A percentile compares a stretch with the other conserved stretches of the same genome.
These are phyloP conservation scores for Isaurus tuberculatus DNA, from an alignment of 92 coral and sea anemone genomes.

Conservation along the genomic window DNA sequence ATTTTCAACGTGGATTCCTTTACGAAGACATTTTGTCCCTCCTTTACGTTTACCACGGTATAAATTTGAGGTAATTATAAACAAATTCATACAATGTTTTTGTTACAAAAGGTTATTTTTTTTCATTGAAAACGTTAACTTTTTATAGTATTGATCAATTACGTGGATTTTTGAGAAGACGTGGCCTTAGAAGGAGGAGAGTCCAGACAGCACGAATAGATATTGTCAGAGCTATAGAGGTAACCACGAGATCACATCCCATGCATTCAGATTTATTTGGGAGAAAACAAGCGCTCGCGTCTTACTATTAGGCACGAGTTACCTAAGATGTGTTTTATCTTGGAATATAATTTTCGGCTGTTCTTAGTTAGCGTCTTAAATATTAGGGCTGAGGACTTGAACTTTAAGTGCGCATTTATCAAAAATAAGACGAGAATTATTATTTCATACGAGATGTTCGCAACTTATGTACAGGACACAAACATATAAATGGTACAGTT, in stretches of 20 bases:
- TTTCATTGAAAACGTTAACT: conserved; percentile 3
- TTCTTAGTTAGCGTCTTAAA: too few relatives aligned
- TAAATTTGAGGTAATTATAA: conserved; percentile 28
- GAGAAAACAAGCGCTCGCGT: too few relatives aligned
- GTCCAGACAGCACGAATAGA: conserved; percentile 34
- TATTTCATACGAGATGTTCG: too few relatives aligned
- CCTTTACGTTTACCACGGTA: conserved; percentile 32
- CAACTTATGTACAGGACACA: too few relatives aligned
- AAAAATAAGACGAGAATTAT: too few relatives aligned
- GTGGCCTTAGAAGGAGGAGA: conserved; percentile 17
- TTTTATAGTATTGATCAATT: conserved; percentile 24
- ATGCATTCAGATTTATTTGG: too few relatives aligned
- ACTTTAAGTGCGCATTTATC: too few relatives aligned
- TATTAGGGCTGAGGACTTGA: too few relatives aligned
- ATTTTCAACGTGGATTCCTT: conserved; percentile 27
- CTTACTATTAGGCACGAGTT: too few relatives aligned
- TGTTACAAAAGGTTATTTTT: not conserved
- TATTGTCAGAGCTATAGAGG: conserved; percentile 18
- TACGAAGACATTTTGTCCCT: conserved; percentile 37
- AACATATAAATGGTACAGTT: too few relatives aligned
- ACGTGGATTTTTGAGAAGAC: conserved; percentile 15
- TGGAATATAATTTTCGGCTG: too few relatives aligned
- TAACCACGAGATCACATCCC: not conserved
- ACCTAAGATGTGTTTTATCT: too few relatives aligned
- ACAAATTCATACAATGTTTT: not conserved